phyloP scores from a whole-genome alignment of 2,888 invertebrate genomes.

The Notodonta ziczac region DNA sequence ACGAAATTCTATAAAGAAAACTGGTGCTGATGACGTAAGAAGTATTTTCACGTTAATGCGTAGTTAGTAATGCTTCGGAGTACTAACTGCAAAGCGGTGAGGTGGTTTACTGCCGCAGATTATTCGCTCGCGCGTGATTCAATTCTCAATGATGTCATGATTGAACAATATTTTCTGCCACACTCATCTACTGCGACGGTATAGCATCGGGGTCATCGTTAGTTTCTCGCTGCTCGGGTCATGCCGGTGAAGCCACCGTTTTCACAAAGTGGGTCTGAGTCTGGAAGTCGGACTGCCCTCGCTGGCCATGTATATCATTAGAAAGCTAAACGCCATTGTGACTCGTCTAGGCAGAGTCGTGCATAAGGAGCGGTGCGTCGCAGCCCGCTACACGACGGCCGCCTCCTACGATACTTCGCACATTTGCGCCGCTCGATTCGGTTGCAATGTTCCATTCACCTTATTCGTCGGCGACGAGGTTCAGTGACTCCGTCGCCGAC shows the following conservation, averaged over 20 bases:
- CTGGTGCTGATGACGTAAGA: slow-evolving; percentile 48
- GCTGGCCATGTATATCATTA: slow-evolving; percentile 65
- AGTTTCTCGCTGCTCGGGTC: slow-evolving; percentile 14
- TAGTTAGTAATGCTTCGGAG: slow-evolving; percentile 13
- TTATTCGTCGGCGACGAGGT: slow-evolving; percentile 77
- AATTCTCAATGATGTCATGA: slow-evolving; percentile 5
- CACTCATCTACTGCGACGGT: neutral
- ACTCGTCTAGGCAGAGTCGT: slow-evolving; percentile 22
- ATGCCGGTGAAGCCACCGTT: slow-evolving; percentile 30
- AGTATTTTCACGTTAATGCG: slow-evolving; percentile 32
- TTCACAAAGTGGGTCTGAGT: slow-evolving; percentile 34
- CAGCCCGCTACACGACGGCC: slow-evolving; percentile 44
- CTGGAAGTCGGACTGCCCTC: slow-evolving; percentile 30
- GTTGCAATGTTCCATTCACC: slow-evolving; percentile 83
- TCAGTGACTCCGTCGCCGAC: slow-evolving; percentile 78
- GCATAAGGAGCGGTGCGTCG: slow-evolving; percentile 63
- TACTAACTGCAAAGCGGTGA: neutral
- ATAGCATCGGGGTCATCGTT: neutral
- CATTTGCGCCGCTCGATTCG: slow-evolving; percentile 64
- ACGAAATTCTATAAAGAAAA: slow-evolving; percentile 56
- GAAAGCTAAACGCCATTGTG: slow-evolving; percentile 69
- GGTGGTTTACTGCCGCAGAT: neutral
- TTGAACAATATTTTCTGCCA: neutral
- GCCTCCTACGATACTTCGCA: slow-evolving; percentile 56
- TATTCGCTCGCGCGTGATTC: neutral